Evolutionary conservation across 2,113 vertebrate species (phyloP).

Genomic region (Panurus biarmicus): DNA sequence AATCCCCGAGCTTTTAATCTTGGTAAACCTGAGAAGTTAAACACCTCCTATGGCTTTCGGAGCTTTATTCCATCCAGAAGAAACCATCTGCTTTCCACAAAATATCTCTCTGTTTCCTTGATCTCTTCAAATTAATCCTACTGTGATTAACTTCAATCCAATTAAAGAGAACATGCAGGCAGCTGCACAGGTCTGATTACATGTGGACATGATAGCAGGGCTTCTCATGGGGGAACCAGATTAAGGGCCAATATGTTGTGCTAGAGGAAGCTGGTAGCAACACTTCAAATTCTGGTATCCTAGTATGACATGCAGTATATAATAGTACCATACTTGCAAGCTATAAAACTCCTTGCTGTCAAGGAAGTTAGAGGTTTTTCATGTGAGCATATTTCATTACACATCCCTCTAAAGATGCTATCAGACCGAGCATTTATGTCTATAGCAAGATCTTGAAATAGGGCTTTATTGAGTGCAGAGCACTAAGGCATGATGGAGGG

Average conservation of each 20-base stretch:
- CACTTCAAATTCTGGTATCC: neutral
- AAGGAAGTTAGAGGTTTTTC: neutral
- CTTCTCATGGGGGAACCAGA: neutral
- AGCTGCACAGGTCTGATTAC: slow-evolving; percentile 49
- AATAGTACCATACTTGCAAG: neutral
- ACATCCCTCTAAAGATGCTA: neutral
- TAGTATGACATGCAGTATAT: neutral
- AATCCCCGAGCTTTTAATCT: slow-evolving; percentile 42
- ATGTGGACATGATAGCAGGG: neutral
- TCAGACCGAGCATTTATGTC: neutral
- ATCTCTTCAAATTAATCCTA: slow-evolving; percentile 59
- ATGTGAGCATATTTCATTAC: neutral
- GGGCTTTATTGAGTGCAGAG: neutral
- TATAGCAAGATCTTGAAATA: neutral
- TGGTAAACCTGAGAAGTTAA: slow-evolving; percentile 21
- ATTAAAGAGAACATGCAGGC: slow-evolving; percentile 49
- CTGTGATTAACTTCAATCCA: slow-evolving; percentile 63
- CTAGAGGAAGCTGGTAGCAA: neutral
- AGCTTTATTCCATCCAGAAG: slow-evolving; percentile 30
- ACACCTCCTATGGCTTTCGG: neutral
- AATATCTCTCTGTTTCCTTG: slow-evolving; percentile 38
- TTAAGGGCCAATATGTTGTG: neutral
- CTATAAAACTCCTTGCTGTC: neutral
- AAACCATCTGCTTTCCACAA: slow-evolving; percentile 46
- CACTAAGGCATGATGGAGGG: neutral